phyloP scores from a whole-genome alignment of 2,113 vertebrate species.

The mouse (Mus musculus) region DNA sequence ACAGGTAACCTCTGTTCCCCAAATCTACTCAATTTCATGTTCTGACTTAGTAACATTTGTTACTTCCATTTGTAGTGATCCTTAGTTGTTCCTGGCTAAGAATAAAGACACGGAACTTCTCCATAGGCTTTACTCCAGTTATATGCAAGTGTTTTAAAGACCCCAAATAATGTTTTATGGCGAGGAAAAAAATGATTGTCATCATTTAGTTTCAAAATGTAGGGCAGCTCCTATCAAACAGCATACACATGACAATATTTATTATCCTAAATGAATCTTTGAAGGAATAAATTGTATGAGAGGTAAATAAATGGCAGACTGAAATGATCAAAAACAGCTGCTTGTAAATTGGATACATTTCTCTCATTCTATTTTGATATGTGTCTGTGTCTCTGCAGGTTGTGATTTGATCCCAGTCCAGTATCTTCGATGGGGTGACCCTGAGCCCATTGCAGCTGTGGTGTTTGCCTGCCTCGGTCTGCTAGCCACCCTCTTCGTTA shows the following conservation, averaged over 20 bases:
- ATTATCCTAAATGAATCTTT: background rate
- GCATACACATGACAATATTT: background rate
- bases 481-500: slow-evolving; percentile 96
- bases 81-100: background rate
- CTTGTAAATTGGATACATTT: background rate
- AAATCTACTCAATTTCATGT: background rate
- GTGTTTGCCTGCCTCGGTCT: slow-evolving; percentile 97
- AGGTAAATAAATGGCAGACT: background rate
- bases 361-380: background rate
- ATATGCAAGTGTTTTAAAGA: background rate
- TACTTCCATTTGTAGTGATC: background rate
- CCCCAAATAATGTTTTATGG: background rate
- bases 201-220: slow-evolving; percentile 29
- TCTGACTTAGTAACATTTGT: background rate
- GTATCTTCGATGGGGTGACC: slow-evolving; percentile 97
- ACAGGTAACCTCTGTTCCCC: background rate
- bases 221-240: background rate
- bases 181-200: background rate
- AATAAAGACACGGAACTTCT: background rate
- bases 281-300: background rate
- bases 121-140: background rate
- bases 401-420: slow-evolving; percentile 96
- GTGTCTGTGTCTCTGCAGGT: slow-evolving; percentile 86
- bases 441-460: slow-evolving; percentile 97
- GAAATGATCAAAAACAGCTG: background rate